Evolutionary conservation across 1,140 invertebrate genomes (phyloP).

Genomic region (Bacillus rossius): DNA sequence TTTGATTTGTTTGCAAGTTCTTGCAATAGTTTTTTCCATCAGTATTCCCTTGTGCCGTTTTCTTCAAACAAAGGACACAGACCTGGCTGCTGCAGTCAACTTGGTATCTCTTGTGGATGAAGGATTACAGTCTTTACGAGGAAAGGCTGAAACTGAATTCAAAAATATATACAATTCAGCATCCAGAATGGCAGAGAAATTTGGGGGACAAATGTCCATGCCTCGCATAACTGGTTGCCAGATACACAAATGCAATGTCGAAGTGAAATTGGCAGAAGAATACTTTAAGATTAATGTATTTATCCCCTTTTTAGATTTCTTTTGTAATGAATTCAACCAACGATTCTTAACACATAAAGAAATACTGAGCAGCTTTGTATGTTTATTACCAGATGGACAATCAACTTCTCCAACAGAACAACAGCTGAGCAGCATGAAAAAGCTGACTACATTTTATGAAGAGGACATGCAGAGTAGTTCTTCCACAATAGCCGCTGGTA

Average conservation of each 20-base stretch:
- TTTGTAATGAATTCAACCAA: not conserved
- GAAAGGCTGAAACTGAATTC: not conserved
- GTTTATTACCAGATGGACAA: not conserved
- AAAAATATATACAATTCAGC: not conserved
- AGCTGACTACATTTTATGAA: too few species aligned
- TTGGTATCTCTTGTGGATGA: not conserved
- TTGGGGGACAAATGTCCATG: not conserved
- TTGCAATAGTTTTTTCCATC: constrained; percentile 3
- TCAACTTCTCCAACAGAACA: not conserved
- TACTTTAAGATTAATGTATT: not conserved
- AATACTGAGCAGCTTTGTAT: not conserved
- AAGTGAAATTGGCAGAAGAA: not conserved
- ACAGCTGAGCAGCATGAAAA: not conserved
- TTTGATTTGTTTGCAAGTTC: not conserved
- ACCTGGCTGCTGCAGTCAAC: not conserved
- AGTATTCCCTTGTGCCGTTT: not conserved
- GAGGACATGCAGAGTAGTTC: not conserved
- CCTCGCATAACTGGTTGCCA: not conserved
- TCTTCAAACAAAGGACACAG: not conserved
- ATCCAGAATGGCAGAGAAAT: not conserved
- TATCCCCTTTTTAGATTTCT: not conserved
- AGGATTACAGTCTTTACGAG: not conserved
- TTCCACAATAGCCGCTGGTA: not conserved
- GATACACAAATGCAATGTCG: not conserved
- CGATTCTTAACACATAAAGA: not conserved